Percentiles rank a stretch among this genome's conserved stretches.
phyloP scores from a whole-genome alignment of 2,888 invertebrate species.

The Stegana nigrithorax region DNA sequence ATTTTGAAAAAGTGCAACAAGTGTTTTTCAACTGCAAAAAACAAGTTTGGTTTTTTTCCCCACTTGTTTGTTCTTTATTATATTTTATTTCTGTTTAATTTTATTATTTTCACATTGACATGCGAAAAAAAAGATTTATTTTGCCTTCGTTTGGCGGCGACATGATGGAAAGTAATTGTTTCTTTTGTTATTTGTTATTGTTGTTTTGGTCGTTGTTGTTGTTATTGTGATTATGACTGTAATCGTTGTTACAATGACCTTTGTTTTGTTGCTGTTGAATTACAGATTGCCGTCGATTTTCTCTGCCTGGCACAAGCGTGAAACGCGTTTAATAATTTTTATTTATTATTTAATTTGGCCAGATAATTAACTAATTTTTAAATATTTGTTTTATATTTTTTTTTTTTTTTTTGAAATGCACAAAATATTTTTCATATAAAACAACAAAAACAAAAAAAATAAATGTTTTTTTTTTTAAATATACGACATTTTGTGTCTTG shows the following conservation, averaged over 20 bases:
- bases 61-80: background rate
- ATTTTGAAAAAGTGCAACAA: background rate
- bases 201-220: background rate
- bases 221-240: background rate
- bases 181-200: background rate
- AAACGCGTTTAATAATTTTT: too few relatives aligned
- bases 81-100: background rate
- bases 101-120: background rate
- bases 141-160: background rate
- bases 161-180: background rate
- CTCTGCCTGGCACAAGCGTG: background rate
- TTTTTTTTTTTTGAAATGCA: too few relatives aligned
- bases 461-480: too few relatives aligned
- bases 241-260: too few relatives aligned
- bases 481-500: too few relatives aligned
- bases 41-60: background rate
- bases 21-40: background rate
- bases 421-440: too few relatives aligned
- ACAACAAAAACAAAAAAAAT: too few relatives aligned
- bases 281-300: background rate
- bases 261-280: too few relatives aligned
- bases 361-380: too few relatives aligned
- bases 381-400: too few relatives aligned
- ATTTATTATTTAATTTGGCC: too few relatives aligned
- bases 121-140: slow-evolving; percentile 4